Conservation (phyloP, 2,888 invertebrate species). For the Rhynchonema sp. region DNA sequence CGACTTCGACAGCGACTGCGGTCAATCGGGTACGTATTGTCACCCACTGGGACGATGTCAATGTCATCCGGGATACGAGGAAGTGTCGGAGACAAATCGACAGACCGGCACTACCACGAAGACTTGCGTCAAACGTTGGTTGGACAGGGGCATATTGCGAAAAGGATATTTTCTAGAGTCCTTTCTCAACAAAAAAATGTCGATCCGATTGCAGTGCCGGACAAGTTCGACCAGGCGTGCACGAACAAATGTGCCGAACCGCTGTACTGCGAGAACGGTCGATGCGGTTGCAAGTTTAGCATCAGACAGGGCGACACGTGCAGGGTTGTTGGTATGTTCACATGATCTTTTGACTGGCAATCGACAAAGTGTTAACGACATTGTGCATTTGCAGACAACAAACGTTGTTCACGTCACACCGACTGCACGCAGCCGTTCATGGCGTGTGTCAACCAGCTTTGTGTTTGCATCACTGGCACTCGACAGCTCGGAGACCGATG, state of each 20-base stretch:
- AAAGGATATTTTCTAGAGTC: too few relatives aligned
- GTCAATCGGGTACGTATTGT: neutral
- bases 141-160: too few relatives aligned
- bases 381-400: too few relatives aligned
- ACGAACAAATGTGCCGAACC: neutral
- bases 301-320: neutral
- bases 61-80: neutral
- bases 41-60: neutral
- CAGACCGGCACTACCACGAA: neutral
- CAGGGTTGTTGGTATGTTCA: too few relatives aligned
- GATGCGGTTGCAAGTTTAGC: neutral
- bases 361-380: too few relatives aligned
- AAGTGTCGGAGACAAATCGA: neutral
- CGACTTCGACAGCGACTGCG: neutral
- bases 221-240: neutral
- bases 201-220: neutral
- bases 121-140: neutral
- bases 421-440: slow-evolving; percentile 5
- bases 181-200: too few relatives aligned
- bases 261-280: neutral
- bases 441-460: neutral
- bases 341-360: too few relatives aligned
- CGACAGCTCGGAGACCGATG: too few relatives aligned
- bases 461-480: slow-evolving; percentile 3
- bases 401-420: neutral